These are phyloP conservation scores for Galerucella pusilla DNA, from an alignment of 2,888 invertebrate species.

Conservation along the genomic window DNA sequence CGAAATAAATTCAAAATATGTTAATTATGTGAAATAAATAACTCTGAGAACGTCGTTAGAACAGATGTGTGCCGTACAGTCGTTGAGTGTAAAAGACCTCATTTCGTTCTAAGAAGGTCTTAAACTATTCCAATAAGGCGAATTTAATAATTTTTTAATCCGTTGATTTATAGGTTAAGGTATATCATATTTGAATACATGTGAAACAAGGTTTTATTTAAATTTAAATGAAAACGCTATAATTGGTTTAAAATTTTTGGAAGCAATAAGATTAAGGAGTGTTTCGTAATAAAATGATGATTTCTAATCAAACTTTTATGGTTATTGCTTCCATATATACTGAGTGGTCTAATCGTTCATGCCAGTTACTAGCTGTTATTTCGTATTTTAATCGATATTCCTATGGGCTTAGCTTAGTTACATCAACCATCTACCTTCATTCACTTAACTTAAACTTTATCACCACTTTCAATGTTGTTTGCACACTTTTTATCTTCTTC, in stretches of 20 bases:
- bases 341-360: too few species aligned
- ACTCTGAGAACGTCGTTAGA: neutral
- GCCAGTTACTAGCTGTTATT: too few species aligned
- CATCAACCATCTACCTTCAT: too few species aligned
- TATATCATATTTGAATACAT: neutral
- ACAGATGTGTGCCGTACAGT: slow-evolving; percentile 1
- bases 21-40: neutral
- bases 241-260: neutral
- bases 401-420: too few species aligned
- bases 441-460: too few species aligned
- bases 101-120: slow-evolving; percentile 4
- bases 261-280: neutral
- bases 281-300: neutral
- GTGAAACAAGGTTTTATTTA: neutral
- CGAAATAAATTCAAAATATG: slow-evolving; percentile 4
- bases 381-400: too few species aligned
- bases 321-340: neutral
- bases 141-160: slow-evolving; percentile 4
- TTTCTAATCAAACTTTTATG: neutral
- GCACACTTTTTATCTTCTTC: too few species aligned
- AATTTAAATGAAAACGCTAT: neutral
- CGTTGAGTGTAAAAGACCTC: neutral
- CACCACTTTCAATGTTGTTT: too few species aligned
- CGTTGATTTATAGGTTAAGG: neutral
- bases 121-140: neutral